Conservation (phyloP, 2,797 vertebrate species). For the Pseudochirops cupreus region DNA sequence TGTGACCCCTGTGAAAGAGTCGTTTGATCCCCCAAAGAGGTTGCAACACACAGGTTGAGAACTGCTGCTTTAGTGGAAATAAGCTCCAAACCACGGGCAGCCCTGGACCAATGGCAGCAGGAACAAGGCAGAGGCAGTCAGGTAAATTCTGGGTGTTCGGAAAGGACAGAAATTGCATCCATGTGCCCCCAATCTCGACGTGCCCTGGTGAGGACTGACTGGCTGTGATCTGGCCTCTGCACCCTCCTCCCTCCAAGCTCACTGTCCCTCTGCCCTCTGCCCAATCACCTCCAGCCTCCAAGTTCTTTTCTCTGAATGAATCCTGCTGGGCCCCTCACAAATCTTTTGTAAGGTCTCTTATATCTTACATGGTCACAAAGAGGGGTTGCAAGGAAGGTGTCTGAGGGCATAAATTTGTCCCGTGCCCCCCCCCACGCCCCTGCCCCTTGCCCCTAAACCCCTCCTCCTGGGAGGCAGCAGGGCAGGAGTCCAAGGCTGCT, state of each 20-base stretch:
- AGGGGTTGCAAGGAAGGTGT: background rate
- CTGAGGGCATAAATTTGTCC: background rate
- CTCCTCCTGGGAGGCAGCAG: background rate
- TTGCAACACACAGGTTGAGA: too few relatives aligned
- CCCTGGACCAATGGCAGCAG: background rate
- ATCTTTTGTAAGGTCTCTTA: background rate
- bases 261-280: background rate
- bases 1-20: too few relatives aligned
- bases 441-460: background rate
- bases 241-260: too few relatives aligned
- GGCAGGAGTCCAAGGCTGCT: too few relatives aligned
- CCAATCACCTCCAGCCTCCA: background rate
- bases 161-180: background rate
- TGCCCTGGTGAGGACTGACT: too few relatives aligned
- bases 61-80: background rate
- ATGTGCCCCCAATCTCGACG: background rate
- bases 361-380: rapidly evolving
- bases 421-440: too few relatives aligned
- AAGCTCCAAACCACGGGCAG: background rate
- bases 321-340: background rate
- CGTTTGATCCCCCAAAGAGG: too few relatives aligned
- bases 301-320: background rate
- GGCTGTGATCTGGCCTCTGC: too few relatives aligned
- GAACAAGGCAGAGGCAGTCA: background rate
- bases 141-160: background rate